These are phyloP conservation scores for Chrysocyon brachyurus DNA, from an alignment of 2,797 vertebrate species.

Conservation along the genomic window DNA sequence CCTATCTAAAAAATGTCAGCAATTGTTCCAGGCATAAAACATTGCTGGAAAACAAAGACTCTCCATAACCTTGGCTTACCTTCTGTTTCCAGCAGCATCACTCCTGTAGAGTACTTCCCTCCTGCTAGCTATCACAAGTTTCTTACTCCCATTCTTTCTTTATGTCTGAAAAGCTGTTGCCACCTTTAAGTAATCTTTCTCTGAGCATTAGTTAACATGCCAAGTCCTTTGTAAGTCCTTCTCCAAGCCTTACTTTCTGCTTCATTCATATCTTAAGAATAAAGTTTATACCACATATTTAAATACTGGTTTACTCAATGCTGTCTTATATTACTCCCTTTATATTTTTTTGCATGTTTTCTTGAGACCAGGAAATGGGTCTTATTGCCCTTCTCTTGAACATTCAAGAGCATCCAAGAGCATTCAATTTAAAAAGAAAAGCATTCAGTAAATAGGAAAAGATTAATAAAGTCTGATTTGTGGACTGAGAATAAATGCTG, in stretches of 20 bases:
- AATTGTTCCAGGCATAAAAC: background rate
- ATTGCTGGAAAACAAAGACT: background rate
- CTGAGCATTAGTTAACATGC: background rate
- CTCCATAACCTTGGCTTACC: background rate
- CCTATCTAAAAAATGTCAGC: background rate
- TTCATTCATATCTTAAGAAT: constrained; percentile 41
- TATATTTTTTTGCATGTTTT: background rate
- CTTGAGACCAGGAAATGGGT: background rate
- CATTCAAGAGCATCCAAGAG: background rate
- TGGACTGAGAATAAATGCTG: constrained; percentile 9
- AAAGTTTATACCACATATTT: background rate
- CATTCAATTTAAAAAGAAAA: background rate
- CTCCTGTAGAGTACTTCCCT: background rate
- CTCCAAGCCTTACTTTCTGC: background rate
- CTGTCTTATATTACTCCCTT: background rate
- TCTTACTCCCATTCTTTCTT: background rate
- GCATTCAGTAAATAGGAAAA: background rate
- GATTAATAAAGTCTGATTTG: background rate
- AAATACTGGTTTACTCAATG: background rate
- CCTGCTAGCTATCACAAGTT: background rate
- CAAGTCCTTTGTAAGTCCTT: background rate
- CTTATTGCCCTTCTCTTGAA: background rate
- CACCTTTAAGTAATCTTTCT: background rate
- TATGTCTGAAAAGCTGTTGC: background rate
- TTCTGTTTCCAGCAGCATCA: background rate